Base-by-base conservation (phyloP, 2,888 invertebrate genomes). In the Charanyca ferruginea region DNA sequence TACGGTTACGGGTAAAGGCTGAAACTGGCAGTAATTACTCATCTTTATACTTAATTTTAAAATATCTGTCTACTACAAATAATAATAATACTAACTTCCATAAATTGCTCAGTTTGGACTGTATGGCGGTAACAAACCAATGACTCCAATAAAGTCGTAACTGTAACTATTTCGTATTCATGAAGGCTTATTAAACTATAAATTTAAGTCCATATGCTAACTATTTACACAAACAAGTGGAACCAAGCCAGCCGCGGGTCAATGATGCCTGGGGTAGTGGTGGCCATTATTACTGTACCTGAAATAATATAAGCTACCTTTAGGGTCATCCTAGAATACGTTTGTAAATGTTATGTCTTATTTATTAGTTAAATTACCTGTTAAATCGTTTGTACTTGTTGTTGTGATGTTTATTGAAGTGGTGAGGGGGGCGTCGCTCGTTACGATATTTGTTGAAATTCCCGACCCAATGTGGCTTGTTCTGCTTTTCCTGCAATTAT, bases 321-420 rank as follows among this genome's bases (percentile, higher is more conserved):
- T 35, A 70, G 23, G 11, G 18, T 22, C 18, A 38, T 35, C 5
- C n/a, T 13, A n/a, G 11, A 45, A 41, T 16, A 28, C 1, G 8
- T 41, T 11, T 7, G 11, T n/a, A 35, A 18, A 47, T 9, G 0
- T 23, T 5, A 16, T 23, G 8, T 18, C n/a, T 18, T 5, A 13
- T 59, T 23, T 7, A 60, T 20, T 16, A 20, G 11, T 28, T 44
- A 18, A 52, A 44, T 57, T 78, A 87, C 88, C 88, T 93, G 87
- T 94, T 94, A 77, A 94, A 94, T 65, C 94, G 84, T 84, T 95
- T 95, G 90, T 95, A 95, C 84, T 95, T 95, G 81, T 93, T 93
- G 83, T 85, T 90, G 84, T 94, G 91, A 84, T 94, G 91, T 78
- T 94, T 93, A 77, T 94, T 93, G 83, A 93, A 94, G 76, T 93